Conservation (phyloP, 1,140 invertebrate genomes). For the Ylistrum balloti region DNA sequence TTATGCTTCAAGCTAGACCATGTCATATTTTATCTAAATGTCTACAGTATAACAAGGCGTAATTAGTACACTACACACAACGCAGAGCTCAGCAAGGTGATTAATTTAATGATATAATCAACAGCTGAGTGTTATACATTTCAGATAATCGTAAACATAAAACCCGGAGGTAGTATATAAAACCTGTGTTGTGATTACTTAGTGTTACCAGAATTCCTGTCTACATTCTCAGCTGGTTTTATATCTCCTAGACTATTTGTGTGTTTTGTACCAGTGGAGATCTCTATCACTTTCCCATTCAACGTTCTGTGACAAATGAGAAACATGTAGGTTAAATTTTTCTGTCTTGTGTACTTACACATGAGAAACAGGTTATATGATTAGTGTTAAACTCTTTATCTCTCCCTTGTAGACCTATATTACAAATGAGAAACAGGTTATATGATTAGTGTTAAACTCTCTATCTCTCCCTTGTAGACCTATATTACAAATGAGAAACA, state of each 20-base stretch:
- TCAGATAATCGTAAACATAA: not conserved
- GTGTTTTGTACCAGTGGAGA: not conserved
- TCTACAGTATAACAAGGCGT: not conserved
- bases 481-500: conserved; percentile 3
- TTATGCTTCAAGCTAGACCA: too few species aligned
- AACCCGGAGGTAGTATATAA: not conserved
- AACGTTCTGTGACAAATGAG: not conserved
- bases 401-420: not conserved
- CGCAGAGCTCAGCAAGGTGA: not conserved
- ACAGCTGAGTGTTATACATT: not conserved
- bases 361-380: conserved; percentile 32
- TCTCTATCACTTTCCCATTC: not conserved
- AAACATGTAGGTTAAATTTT: too few species aligned
- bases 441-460: not conserved
- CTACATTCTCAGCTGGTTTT: not conserved
- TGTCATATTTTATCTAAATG: not conserved
- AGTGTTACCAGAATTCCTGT: not conserved
- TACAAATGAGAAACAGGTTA: conserved; percentile 3
- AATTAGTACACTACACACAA: not conserved
- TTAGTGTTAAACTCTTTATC: not conserved
- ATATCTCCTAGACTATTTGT: not conserved
- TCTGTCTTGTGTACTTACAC: not conserved
- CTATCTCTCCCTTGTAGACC: not conserved
- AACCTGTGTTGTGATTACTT: not conserved
- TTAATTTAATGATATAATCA: not conserved